Evolutionary conservation across 92 coral and sea anemone species (phyloP), one percentile per base, ranked within the genome.

Genomic region (Metridium senile): DNA sequence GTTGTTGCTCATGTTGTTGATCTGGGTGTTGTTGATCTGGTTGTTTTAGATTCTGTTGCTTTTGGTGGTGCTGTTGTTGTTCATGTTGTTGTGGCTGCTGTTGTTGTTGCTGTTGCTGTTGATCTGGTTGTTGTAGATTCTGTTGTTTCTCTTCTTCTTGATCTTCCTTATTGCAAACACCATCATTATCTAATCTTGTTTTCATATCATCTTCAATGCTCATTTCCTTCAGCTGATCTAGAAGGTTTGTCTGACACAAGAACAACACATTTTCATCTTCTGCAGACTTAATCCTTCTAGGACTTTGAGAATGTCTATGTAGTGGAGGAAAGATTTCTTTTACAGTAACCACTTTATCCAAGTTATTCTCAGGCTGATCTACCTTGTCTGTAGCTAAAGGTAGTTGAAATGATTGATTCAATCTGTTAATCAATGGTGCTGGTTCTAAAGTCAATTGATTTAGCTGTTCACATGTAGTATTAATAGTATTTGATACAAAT

Each of bases 241-340:
- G 59, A 28, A 77, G 74, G 28, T 65, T 77, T 32, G 68, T 77
- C 57, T 77, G 65, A 18, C 82, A 77, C 65, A 52, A 33, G 32
- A 67, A 49, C 13, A 77, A 27, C 18, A 49, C 74, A 47, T 19
- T 25, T 22, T 46, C 71, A 17, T 46, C 53, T 39, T 22, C 61
- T 33, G 31, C 34, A 18, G 68, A 26, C 16, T 45, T 1, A 7
- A 7, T 59, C 11, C 32, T 59, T 54, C 21, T 54, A 20, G 13
- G 61, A 54, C 61, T 21, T 20, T 54, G n/a, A 16, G 6, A 30
- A 23, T 28, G 39, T 3, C 17, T 19, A 54, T 13, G 59, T 21
- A 19, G 3, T 54, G 59, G 49, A 39, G 49, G 13, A 4, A 39
- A 4, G 8, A 39, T 54, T 54, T 54, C 9, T 2, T 10, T 54